These are phyloP conservation scores for Petrophora chlorosata DNA, from an alignment of 2,888 invertebrate genomes.

Conservation along the genomic window DNA sequence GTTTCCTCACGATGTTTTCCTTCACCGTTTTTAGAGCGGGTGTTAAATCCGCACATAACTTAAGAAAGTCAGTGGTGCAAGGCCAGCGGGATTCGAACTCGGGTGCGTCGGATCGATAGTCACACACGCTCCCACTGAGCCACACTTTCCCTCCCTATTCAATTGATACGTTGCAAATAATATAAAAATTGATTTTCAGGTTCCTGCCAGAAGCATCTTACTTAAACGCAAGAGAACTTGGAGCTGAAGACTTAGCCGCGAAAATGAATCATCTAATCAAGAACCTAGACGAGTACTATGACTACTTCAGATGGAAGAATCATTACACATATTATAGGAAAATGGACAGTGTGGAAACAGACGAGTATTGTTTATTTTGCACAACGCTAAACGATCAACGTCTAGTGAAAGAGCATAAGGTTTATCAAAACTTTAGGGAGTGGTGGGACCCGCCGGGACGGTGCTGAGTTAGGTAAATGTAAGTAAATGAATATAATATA, in stretches of 20 bases:
- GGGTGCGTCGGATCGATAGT: too few species aligned
- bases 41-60: too few species aligned
- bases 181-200: slow-evolving; percentile 34
- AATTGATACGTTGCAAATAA: too few species aligned
- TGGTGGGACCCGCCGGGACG: slow-evolving; percentile 42
- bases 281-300: slow-evolving; percentile 37
- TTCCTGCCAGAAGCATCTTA: slow-evolving; percentile 47
- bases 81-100: too few species aligned
- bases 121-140: too few species aligned
- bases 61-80: too few species aligned
- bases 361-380: slow-evolving; percentile 46
- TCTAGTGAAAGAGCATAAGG: slow-evolving; percentile 30
- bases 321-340: slow-evolving; percentile 43
- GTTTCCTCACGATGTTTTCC: too few species aligned
- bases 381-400: slow-evolving; percentile 39
- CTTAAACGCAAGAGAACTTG: slow-evolving; percentile 40
- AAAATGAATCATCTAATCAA: slow-evolving; percentile 41
- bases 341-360: slow-evolving; percentile 39
- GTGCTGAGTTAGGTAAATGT: slow-evolving; percentile 16
- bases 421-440: slow-evolving; percentile 38
- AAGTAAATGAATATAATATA: too few species aligned
- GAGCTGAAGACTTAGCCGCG: slow-evolving; percentile 34
- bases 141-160: too few species aligned
- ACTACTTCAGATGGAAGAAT: slow-evolving; percentile 47
- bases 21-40: too few species aligned